Evolutionary conservation across 2,113 vertebrate species (phyloP), one percentile per base, ranked within the genome.

Genomic region (Morone chrysops): DNA sequence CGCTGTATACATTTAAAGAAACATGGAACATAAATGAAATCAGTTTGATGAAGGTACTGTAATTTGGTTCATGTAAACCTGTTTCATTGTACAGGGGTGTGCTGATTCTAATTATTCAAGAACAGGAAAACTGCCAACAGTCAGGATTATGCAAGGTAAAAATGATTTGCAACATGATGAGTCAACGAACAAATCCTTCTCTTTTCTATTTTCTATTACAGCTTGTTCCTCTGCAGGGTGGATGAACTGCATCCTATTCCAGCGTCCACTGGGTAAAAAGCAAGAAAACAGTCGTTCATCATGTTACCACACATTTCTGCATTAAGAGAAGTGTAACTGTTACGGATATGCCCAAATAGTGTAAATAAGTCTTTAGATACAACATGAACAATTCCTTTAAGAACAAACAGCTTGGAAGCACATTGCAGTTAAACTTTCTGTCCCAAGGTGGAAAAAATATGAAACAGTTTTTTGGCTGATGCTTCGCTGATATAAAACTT

Each of bases 391-490:
- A 5, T 7, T 10, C 8, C 4, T 31, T 73, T 41, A 6, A 48
- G n/a, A 73, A 57, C 4, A 80, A 72, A 72, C 61, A 47, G 8
- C 31, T 54, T 63, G 12, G 38, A 48, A 47, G 51, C 68, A 69
- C 3, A 11, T 43, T 36, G 25, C 14, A 18, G 38, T 47, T 67
- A 66, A 66, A 60, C 8, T 45, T 10, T 62, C 20, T 63, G 36
- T 62, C 68, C 48, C 18, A 57, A 20, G 17, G 50, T 70, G 47
- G 68, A 71, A 75, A 74, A 75, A 45, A 69, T 48, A 40, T 59
- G 51, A 61, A 47, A 40, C 8, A 2, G 1, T 53, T 63, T 65
- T 41, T 69, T 83, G 78, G 73, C 47, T 57, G 31, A 48, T 17
- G 54, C 36, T 14, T 60, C 38, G 31, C 6, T 51, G 47, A 57